A percentile compares a stretch with the other conserved stretches of the same genome.
phyloP scores from a whole-genome alignment of 92 coral and sea anemone species.

The Palythoa grandiflora region DNA sequence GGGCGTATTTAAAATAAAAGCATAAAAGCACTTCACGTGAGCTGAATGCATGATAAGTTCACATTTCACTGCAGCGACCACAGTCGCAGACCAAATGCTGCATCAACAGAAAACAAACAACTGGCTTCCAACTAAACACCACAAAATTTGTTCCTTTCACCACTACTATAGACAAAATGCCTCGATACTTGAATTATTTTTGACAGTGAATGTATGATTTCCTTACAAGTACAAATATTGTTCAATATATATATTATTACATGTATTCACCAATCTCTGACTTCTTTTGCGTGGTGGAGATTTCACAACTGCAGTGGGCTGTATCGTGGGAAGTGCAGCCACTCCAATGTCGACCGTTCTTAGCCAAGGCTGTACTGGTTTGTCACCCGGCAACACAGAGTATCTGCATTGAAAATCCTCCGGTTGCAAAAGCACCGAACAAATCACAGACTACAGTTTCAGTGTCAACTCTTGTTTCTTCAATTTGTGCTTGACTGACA shows the following conservation, averaged over 20 bases:
- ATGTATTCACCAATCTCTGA: slow-evolving; percentile 34
- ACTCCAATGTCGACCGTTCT: slow-evolving; percentile 44
- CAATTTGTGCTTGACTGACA: slow-evolving; percentile 36
- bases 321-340: slow-evolving; percentile 42
- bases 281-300: slow-evolving; percentile 28
- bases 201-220: slow-evolving; percentile 1
- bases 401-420: slow-evolving; percentile 26
- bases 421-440: slow-evolving; percentile 44
- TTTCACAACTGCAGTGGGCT: slow-evolving; percentile 30
- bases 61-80: slow-evolving; percentile 25
- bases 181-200: slow-evolving; percentile 15
- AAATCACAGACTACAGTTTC: slow-evolving; percentile 12
- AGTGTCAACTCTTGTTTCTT: slow-evolving; percentile 24
- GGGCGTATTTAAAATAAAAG: slow-evolving; percentile 15
- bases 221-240: neutral
- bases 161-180: slow-evolving; percentile 12
- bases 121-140: slow-evolving; percentile 12
- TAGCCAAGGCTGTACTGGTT: slow-evolving; percentile 22
- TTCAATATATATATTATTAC: slow-evolving; percentile 14
- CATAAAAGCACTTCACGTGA: slow-evolving; percentile 14
- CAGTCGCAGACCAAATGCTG: neutral
- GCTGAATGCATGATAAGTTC: slow-evolving; percentile 10
- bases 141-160: slow-evolving; percentile 20
- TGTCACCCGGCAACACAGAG: slow-evolving; percentile 24
- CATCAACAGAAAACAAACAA: slow-evolving; percentile 13